A percentile compares a stretch with the other conserved stretches of the same genome.
These are phyloP conservation scores for Cheilosia vernalis DNA, from an alignment of 2,888 invertebrate species.

Conservation along the genomic window DNA sequence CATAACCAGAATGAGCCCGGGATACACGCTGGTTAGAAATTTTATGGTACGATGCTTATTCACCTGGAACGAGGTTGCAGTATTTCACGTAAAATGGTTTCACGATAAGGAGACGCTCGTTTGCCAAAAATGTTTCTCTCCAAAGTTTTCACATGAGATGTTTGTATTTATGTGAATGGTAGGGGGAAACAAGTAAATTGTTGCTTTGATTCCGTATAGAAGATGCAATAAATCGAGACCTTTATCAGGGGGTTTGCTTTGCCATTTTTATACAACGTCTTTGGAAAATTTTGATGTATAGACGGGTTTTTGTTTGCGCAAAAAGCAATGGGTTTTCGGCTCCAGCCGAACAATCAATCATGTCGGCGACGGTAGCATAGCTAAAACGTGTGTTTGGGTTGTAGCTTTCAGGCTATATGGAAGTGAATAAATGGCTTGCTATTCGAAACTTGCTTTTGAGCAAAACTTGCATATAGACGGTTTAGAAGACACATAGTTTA, in stretches of 20 bases:
- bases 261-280: constrained; percentile 5
- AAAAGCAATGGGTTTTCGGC: constrained; percentile 8
- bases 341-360: constrained; percentile 52
- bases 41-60: constrained; percentile 69
- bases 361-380: constrained; percentile 25
- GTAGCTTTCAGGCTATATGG: constrained; percentile 15
- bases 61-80: constrained; percentile 73
- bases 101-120: constrained; percentile 73
- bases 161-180: constrained; percentile 46
- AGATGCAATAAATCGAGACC: constrained; percentile 53
- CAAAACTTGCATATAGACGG: no score
- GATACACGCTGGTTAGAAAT: constrained; percentile 55
- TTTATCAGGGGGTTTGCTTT: constrained; percentile 39
- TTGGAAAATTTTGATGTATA: constrained; percentile 55
- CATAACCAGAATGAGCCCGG: constrained; percentile 38
- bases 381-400: constrained; percentile 40
- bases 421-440: constrained; percentile 53
- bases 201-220: constrained; percentile 52
- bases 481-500: no score
- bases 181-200: constrained; percentile 59
- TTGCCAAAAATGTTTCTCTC: constrained; percentile 61
- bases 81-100: constrained; percentile 68
- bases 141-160: constrained; percentile 47
- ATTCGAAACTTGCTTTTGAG: neutral
- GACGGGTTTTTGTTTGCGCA: constrained; percentile 42